A percentile compares a stretch with the other conserved stretches of the same genome.
These are phyloP conservation scores for Sebastes trivittatus DNA, from an alignment of 2,797 vertebrate genomes.

Conservation along the genomic window DNA sequence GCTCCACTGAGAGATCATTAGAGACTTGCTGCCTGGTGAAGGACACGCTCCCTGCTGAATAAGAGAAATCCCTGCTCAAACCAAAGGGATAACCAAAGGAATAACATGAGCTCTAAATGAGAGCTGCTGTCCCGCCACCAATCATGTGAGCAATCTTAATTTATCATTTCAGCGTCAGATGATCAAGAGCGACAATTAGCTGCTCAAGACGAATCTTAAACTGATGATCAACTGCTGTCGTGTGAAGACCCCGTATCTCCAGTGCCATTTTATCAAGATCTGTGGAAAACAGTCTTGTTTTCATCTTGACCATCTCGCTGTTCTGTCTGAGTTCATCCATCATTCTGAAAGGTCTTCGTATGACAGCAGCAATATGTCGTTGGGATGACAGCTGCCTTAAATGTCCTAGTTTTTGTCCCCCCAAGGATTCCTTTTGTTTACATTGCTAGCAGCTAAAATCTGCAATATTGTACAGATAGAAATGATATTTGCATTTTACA, in stretches of 20 bases:
- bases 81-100: conserved; percentile 41
- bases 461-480: background rate
- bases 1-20: conserved; percentile 79
- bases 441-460: background rate
- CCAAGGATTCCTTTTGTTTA: background rate
- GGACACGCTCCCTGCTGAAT: conserved; percentile 69
- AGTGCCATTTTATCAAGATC: conserved; percentile 11
- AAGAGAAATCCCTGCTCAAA: conserved; percentile 60
- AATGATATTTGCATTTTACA: background rate
- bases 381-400: conserved; percentile 15
- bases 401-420: conserved; percentile 3
- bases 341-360: conserved; percentile 29
- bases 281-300: background rate
- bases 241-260: background rate
- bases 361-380: conserved; percentile 27
- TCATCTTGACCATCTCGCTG: conserved; percentile 15
- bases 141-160: conserved; percentile 27
- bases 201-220: conserved; percentile 8
- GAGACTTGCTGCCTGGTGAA: conserved; percentile 55
- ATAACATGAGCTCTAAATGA: conserved; percentile 11
- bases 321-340: conserved; percentile 40
- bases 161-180: conserved; percentile 19
- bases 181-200: conserved; percentile 25
- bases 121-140: conserved; percentile 14
- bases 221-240: background rate